phyloP scores from a whole-genome alignment of 2,888 invertebrate genomes.

The Nasonia oneida region DNA sequence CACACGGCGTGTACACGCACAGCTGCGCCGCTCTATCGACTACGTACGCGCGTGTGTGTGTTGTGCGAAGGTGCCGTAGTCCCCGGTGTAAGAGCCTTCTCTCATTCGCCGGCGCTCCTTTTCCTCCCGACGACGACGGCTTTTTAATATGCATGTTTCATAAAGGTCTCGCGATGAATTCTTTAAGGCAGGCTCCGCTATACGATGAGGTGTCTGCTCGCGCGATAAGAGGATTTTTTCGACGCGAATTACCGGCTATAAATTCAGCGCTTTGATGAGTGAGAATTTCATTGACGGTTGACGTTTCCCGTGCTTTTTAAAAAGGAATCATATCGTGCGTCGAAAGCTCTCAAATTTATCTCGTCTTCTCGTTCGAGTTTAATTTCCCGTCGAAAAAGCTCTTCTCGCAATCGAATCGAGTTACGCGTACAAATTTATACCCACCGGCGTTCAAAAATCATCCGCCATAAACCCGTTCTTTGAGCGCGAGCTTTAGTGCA shows the following conservation, averaged over 20 bases:
- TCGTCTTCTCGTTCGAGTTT: too few species aligned
- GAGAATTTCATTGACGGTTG: neutral
- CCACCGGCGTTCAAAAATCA: too few species aligned
- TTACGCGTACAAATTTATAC: too few species aligned
- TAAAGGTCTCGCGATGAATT: slow-evolving; percentile 18
- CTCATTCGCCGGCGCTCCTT: neutral
- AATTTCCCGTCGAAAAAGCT: too few species aligned
- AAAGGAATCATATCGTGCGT: too few species aligned
- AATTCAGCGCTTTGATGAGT: neutral
- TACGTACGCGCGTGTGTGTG: neutral
- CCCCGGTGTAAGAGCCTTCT: neutral
- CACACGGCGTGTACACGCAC: neutral
- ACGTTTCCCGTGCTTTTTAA: too few species aligned
- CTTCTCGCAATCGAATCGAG: too few species aligned
- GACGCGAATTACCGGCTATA: slow-evolving; percentile 2
- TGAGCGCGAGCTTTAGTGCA: too few species aligned
- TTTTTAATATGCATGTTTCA: slow-evolving; percentile 19
- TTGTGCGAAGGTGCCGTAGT: neutral
- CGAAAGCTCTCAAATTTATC: too few species aligned
- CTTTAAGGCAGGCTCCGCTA: neutral
- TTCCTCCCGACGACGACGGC: neutral
- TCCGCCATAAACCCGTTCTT: too few species aligned
- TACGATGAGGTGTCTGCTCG: neutral
- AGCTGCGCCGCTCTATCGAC: slow-evolving; percentile 42
- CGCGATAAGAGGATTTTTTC: slow-evolving; percentile 4